Base-by-base conservation (phyloP, 2,113 vertebrate genomes). In the Scalopus aquaticus region DNA sequence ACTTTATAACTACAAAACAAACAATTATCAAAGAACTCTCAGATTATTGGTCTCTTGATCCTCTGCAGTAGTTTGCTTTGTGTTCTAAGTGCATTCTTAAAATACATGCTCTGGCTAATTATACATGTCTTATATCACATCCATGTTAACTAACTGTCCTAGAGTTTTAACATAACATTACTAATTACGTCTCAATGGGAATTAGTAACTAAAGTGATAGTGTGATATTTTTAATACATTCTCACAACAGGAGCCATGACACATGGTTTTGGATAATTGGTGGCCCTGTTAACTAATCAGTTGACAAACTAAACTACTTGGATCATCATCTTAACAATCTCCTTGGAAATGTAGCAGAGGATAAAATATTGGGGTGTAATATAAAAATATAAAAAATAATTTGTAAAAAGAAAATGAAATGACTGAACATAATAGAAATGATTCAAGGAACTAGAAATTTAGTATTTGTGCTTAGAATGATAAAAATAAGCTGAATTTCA, bases 301-400 rank as follows among this genome's bases (percentile, higher is more conserved):
- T 74, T 94, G 51, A 85, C 91, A 87, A 91, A 93, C 74, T 93
- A 54, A 94, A 74, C 58, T 85, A 88, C 72, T 90, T 85, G 67
- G 92, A 88, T 26, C 51, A 83, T 91, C 42, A 69, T 54, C 85
- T 95, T 95, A 91, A 90, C 51, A 84, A 87, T 88, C 77, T 86
- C 67, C 73, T 60, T 95, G 49, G 39, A 85, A 94, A 95, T 79
- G 62, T 83, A 95, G 16, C 15, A 83, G 6, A 89, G 12, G 49
- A 88, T 88, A 84, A 81, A 80, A 17, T 67, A 54, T 11, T 62
- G 6, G 1, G 91, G 77, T 95, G 8, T 72, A 72, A 26, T 54
- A 78, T 56, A 54, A 87, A 69, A 93, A n/a, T 1, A 1, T 89
- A 72, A 65, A 93, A n/a, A 2, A 1, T 89, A 72, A 65, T 15